Conservation (phyloP, 2,113 vertebrate genomes). For the Laterallus jamaicensis region DNA sequence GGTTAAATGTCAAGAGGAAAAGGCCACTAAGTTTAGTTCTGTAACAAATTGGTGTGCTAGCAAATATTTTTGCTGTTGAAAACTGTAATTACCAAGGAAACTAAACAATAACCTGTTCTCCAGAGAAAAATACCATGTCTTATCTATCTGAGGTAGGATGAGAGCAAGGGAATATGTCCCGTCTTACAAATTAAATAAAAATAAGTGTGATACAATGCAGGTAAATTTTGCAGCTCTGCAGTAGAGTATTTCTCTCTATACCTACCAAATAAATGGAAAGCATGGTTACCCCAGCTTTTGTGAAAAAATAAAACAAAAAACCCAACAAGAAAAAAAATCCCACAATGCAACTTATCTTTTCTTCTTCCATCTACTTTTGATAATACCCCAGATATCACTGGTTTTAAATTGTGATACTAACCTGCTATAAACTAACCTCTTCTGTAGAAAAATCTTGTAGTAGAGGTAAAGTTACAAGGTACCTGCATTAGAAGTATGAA, state of each 20-base stretch:
- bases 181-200: background rate
- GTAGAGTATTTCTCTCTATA: background rate
- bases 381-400: background rate
- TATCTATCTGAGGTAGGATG: background rate
- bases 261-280: background rate
- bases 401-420: background rate
- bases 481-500: background rate
- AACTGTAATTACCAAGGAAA: background rate
- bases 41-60: background rate
- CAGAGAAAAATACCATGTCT: background rate
- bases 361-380: background rate
- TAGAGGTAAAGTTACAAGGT: background rate
- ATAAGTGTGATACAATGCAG: background rate
- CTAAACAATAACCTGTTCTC: background rate
- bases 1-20: constrained; percentile 17
- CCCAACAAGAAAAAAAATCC: background rate
- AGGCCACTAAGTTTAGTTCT: background rate
- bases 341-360: background rate
- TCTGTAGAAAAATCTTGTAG: background rate
- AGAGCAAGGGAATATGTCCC: background rate
- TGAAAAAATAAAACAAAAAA: no score
- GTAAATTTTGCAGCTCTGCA: background rate
- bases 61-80: background rate
- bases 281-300: background rate
- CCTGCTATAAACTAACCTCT: background rate